Conservation (phyloP, 2,888 invertebrate genomes). For the Agonopterix alstromeriana region DNA sequence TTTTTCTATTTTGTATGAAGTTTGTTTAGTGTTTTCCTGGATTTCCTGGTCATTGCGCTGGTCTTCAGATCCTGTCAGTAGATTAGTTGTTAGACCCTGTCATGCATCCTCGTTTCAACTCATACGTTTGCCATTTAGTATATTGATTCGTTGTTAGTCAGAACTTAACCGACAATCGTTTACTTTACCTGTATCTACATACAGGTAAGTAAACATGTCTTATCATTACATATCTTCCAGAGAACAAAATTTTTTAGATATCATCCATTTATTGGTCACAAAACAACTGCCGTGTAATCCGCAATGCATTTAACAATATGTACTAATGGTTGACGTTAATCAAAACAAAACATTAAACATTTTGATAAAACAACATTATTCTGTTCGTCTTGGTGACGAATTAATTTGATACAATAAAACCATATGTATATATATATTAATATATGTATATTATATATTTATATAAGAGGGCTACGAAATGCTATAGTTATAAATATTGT, state of each 20-base stretch:
- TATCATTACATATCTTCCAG: too few relatives aligned
- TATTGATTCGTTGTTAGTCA: too few relatives aligned
- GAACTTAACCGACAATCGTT: too few relatives aligned
- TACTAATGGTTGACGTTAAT: constrained; percentile 60
- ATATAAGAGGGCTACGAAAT: not conserved
- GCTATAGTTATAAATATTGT: constrained; percentile 15
- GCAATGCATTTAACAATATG: constrained; percentile 65
- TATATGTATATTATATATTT: too few relatives aligned
- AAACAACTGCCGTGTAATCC: constrained; percentile 61
- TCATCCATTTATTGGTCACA: not conserved
- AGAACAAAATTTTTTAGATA: too few relatives aligned
- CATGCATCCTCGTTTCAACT: constrained; percentile 40
- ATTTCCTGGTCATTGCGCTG: constrained; percentile 37
- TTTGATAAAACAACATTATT: constrained; percentile 8
- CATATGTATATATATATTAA: too few relatives aligned
- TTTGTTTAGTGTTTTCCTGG: constrained; percentile 43
- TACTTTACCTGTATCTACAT: too few relatives aligned
- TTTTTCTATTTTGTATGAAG: constrained; percentile 42
- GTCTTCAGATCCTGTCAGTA: constrained; percentile 44
- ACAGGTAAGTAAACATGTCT: too few relatives aligned
- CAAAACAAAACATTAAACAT: constrained; percentile 13
- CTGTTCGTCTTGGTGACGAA: not conserved
- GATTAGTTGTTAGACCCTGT: constrained; percentile 52
- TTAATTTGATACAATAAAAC: not conserved
- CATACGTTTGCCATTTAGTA: too few relatives aligned